Percentiles rank a stretch among this genome's conserved stretches.
Conservation (phyloP, 53 echinoderm and acorn worm genomes). For the Apostichopus leukothele region DNA sequence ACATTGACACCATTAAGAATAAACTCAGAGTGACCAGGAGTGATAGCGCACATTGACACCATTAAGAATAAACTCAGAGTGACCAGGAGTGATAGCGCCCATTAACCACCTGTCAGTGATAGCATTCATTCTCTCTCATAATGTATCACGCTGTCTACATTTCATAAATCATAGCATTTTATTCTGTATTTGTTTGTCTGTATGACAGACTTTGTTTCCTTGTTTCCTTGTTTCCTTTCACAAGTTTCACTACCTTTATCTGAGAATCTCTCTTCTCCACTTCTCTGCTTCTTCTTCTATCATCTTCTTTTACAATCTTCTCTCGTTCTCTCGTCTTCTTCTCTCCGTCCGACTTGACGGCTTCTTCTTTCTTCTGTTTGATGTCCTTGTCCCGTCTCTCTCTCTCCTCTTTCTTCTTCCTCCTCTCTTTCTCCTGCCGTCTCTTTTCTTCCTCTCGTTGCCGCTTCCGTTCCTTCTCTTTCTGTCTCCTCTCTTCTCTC, state of each 20-base stretch:
- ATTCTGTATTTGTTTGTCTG: too few relatives aligned
- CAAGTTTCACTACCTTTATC: constrained; percentile 4
- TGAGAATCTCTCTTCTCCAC: constrained; percentile 10
- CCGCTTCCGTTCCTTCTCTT: constrained; percentile 44
- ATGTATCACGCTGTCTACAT: neutral
- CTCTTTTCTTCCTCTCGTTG: constrained; percentile 38
- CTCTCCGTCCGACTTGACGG: constrained; percentile 6
- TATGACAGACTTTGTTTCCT: too few relatives aligned
- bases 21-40: too few relatives aligned
- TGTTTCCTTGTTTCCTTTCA: too few relatives aligned
- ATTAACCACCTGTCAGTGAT: too few relatives aligned
- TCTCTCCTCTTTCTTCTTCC: constrained; percentile 39
- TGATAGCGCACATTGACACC: too few relatives aligned
- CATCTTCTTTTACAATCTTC: constrained; percentile 29
- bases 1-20: too few relatives aligned
- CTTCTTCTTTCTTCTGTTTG: constrained; percentile 27
- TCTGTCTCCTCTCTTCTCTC: constrained; percentile 46
- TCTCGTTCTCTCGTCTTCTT: constrained; percentile 38
- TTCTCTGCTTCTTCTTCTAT: constrained; percentile 10
- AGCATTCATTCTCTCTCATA: too few relatives aligned
- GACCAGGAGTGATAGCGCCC: too few relatives aligned
- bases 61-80: too few relatives aligned
- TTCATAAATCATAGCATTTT: too few relatives aligned
- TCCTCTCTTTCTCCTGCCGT: constrained; percentile 42
- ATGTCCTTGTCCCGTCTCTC: constrained; percentile 22